phyloP scores from a whole-genome alignment of 2,113 vertebrate species.

The Vulpes lagopus region DNA sequence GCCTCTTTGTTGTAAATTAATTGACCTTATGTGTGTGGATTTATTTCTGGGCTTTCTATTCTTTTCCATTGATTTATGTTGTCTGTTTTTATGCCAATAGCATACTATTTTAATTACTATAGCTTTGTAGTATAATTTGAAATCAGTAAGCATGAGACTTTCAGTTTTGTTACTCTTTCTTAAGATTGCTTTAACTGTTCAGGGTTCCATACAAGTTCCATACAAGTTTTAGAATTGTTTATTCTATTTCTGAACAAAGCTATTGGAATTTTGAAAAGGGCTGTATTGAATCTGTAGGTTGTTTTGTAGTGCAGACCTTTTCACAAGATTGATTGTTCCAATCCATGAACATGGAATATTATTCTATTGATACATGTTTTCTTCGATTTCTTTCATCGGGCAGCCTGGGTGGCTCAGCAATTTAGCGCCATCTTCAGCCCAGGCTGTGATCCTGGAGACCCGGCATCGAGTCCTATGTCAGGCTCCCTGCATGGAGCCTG shows the following conservation, averaged over 20 bases:
- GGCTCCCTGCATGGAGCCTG: no score
- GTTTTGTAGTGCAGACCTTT: background rate
- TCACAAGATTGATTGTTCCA: background rate
- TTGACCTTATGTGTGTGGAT: background rate
- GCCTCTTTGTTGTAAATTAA: background rate
- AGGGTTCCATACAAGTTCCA: background rate
- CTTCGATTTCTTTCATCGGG: background rate
- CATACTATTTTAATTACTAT: background rate
- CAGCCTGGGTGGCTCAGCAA: no score
- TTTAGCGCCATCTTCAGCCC: no score
- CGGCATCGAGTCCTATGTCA: no score
- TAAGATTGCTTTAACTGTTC: background rate
- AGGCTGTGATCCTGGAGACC: no score
- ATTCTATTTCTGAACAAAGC: background rate
- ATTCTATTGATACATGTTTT: background rate
- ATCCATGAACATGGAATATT: background rate
- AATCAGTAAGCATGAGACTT: background rate
- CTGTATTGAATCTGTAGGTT: background rate
- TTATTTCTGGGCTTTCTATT: background rate
- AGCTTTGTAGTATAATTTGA: background rate
- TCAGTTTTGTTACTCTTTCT: background rate
- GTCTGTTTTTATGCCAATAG: background rate
- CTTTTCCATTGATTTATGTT: background rate
- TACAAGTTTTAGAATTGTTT: background rate
- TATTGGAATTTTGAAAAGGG: background rate